Conservation (phyloP, 2,888 invertebrate species). For the Plagodis dolabraria region DNA sequence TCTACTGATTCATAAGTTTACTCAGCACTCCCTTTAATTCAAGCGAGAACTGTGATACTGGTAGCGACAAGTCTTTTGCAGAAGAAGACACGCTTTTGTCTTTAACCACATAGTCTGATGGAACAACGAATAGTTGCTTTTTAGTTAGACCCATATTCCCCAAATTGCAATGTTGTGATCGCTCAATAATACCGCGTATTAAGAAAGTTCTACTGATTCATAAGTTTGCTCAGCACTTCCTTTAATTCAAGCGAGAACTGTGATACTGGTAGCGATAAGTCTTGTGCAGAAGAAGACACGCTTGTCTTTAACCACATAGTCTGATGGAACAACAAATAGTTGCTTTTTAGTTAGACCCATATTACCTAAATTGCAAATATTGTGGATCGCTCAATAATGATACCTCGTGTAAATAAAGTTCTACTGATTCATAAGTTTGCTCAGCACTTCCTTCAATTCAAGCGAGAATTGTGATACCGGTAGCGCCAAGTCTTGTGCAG, state of each 20-base stretch:
- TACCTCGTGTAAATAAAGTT: neutral
- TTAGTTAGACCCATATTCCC: too few species aligned
- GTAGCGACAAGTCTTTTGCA: conserved; percentile 63
- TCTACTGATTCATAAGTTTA: conserved; percentile 63
- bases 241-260: conserved; percentile 71
- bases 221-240: conserved; percentile 69
- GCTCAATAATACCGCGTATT: too few species aligned
- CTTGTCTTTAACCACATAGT: conserved; percentile 61
- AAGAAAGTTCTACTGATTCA: conserved; percentile 59
- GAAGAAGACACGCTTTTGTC: conserved; percentile 48
- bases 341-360: too few species aligned
- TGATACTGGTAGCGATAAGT: conserved; percentile 70
- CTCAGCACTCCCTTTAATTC: conserved; percentile 74
- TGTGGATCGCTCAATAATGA: too few species aligned
- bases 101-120: conserved; percentile 67
- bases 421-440: conserved; percentile 65
- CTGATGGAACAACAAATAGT: conserved; percentile 71
- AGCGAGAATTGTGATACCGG: conserved; percentile 73
- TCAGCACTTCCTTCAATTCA: conserved; percentile 72
- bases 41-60: conserved; percentile 70
- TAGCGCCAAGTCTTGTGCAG: conserved; percentile 62
- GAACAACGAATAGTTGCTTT: conserved; percentile 67
- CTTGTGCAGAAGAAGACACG: conserved; percentile 48
- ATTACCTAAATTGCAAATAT: too few species aligned
- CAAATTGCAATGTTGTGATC: too few species aligned